Conservation (phyloP, 2,113 vertebrate genomes). For the Tetrax tetrax region DNA sequence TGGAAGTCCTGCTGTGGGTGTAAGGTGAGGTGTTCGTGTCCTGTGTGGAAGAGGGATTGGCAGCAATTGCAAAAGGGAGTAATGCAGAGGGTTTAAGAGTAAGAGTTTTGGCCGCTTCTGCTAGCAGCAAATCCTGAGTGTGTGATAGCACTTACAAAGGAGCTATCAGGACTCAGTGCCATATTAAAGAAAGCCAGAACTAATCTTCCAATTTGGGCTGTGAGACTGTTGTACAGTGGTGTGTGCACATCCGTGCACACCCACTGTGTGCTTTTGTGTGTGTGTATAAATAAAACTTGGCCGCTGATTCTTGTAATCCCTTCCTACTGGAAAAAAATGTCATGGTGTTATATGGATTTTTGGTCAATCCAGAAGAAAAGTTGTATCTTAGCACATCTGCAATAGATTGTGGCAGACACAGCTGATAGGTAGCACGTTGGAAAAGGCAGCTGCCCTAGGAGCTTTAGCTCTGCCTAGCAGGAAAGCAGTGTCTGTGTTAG, state of each 20-base stretch:
- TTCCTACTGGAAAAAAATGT: neutral
- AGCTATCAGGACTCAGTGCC: neutral
- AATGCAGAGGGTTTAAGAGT: neutral
- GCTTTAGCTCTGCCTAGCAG: neutral
- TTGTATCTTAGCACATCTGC: neutral
- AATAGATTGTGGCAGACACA: neutral
- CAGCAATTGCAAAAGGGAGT: neutral
- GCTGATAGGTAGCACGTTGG: neutral
- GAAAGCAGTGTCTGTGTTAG: neutral
- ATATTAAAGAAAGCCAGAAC: conserved; percentile 1
- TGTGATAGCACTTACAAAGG: neutral
- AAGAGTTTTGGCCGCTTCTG: neutral
- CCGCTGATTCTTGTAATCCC: conserved; percentile 1
- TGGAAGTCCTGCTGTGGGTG: neutral
- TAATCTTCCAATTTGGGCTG: neutral
- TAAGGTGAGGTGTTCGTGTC: neutral
- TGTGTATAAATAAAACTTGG: neutral
- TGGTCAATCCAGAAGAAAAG: neutral
- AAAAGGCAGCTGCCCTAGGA: neutral
- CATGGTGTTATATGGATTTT: neutral
- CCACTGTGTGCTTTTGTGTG: neutral
- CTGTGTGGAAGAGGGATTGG: neutral
- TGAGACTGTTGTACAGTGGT: neutral
- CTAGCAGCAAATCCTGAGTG: neutral
- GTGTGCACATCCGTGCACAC: fast-evolving